phyloP scores from a whole-genome alignment of 2,797 vertebrate species.

The Lepidocolaptes lacrymiger region DNA sequence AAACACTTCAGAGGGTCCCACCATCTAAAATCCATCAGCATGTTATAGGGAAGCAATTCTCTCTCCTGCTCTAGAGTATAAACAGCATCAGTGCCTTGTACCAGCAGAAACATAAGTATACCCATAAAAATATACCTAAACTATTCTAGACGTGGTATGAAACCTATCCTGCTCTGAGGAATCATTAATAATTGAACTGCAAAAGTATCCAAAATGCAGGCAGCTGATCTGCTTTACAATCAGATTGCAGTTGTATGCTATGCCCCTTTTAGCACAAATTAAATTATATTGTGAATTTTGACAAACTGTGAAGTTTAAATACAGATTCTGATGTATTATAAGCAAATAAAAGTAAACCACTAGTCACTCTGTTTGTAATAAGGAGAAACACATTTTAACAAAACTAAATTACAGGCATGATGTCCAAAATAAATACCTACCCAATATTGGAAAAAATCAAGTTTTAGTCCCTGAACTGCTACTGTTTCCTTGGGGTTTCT shows the following conservation, averaged over 20 bases:
- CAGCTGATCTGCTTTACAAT: not conserved
- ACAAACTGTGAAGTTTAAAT: not conserved
- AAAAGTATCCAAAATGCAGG: not conserved
- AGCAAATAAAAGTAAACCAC: not conserved
- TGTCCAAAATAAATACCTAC: not conserved
- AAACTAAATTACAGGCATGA: not conserved
- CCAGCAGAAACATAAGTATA: not conserved
- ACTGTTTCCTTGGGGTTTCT: not conserved
- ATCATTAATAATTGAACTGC: not conserved
- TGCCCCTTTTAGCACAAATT: not conserved
- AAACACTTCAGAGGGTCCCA: not conserved
- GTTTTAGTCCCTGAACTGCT: not conserved
- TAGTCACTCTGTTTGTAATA: not conserved
- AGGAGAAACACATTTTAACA: not conserved
- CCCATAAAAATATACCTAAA: not conserved
- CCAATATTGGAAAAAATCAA: not conserved
- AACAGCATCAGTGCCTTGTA: not conserved
- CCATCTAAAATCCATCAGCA: not conserved
- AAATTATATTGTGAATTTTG: not conserved
- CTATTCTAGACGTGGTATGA: not conserved
- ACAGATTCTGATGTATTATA: not conserved
- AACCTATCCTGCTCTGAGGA: not conserved
- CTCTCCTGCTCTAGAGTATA: not conserved
- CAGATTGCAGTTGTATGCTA: not conserved
- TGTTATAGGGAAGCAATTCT: not conserved